Evolutionary conservation across 2,113 vertebrate species (phyloP).

Genomic region (Passer montanus): DNA sequence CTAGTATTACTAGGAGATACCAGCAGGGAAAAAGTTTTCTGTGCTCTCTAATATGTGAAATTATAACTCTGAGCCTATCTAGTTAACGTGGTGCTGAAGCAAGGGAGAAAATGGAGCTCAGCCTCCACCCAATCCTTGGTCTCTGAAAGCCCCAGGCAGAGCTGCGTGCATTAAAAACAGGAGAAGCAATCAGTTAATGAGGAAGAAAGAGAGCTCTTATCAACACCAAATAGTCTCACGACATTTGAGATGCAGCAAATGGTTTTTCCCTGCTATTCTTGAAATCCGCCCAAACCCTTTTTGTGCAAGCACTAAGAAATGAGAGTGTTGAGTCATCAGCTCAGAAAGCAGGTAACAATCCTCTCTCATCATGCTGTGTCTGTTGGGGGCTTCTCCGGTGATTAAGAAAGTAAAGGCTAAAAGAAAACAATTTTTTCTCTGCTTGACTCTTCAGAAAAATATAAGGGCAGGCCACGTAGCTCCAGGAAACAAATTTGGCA

Average conservation of each 20-base stretch:
- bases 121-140: accelerated
- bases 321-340: constrained; percentile 50
- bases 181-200: constrained; percentile 44
- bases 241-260: constrained; percentile 53
- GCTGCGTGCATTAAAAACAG: neutral
- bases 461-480: neutral
- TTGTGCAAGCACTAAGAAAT: constrained; percentile 1
- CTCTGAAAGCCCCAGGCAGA: neutral
- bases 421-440: constrained; percentile 50
- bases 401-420: constrained; percentile 61
- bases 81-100: neutral
- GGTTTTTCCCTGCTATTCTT: constrained; percentile 54
- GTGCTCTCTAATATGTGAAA: neutral
- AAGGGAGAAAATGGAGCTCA: neutral
- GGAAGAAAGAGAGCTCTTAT: neutral
- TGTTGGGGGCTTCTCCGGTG: constrained; percentile 53
- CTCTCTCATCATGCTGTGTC: constrained; percentile 37
- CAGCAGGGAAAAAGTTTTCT: neutral
- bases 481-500: constrained; percentile 4
- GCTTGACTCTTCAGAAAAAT: constrained; percentile 30
- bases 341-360: constrained; percentile 46
- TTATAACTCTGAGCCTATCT: neutral
- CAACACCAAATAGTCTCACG: constrained; percentile 27
- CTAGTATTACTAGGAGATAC: neutral
- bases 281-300: constrained; percentile 52